Base-by-base conservation (phyloP, 1,140 invertebrate genomes). In the Pemphigus obesinymphae region DNA sequence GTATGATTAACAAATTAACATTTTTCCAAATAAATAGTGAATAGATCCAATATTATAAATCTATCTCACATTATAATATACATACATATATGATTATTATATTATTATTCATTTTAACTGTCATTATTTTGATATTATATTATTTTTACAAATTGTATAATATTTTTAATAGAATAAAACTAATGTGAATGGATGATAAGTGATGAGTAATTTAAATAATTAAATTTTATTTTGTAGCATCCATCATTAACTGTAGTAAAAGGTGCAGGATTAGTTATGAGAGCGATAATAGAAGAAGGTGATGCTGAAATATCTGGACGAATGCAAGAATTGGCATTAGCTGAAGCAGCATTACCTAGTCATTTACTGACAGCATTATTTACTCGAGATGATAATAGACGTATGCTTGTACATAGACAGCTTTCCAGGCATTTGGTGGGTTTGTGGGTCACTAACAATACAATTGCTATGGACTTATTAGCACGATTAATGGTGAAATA, bases 201-300 rank as follows among this genome's bases (percentile, higher is more conserved):
- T n/a, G n/a, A n/a, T 31, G 34, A 75, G 0, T n/a, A 0, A 53
- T 23, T 48, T 29, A 73, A 73, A 73, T 73, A 48, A 17, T 48
- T 50, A 6, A 23, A 73, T 50, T 31, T 73, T 83, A 83, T 82
- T 70, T 87, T 86, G 61, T 86, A 96, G 91, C 97, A 99, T 90
- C 96, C 97, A 13, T 99, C 97, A 2, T 90, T 98, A 87, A 96
- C 97, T 1, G 96, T 99, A 84, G 95, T 99, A 0, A 99, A 99
- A 89, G 97, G 98, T 13, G 97, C 97, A 3, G 97, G 98, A 4
- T 88, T 99, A 73, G 94, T 99, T 34, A 95, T 99, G 92, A 91
- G 97, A 84, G 97, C 98, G 26, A 92, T 99, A 23, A 98, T 99
- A 84, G 98, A 99, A 89, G 98, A 99, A 88, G 97, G 97, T 15